Conservation (phyloP, 2,888 invertebrate genomes). For the Eilema sororculum region DNA sequence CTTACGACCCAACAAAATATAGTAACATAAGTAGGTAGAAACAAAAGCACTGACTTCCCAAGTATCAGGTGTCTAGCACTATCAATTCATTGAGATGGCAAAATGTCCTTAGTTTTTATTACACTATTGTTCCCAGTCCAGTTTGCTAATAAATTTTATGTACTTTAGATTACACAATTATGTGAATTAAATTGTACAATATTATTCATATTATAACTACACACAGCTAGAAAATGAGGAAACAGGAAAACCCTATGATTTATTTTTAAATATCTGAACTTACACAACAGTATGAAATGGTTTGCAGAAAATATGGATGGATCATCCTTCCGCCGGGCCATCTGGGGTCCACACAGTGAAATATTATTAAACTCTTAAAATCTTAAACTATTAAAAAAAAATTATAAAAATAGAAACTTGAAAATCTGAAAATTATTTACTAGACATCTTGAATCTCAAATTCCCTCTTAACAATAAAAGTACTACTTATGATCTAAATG, state of each 20-base stretch:
- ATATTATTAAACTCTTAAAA: no score
- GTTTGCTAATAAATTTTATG: not conserved
- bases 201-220: no score
- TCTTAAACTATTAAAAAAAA: not conserved
- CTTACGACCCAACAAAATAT: no score
- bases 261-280: not conserved
- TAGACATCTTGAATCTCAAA: not conserved
- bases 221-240: not conserved
- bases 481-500: constrained; percentile 8
- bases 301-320: no score
- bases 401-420: not conserved
- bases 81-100: not conserved
- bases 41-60: not conserved
- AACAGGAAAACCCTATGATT: not conserved
- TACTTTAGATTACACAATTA: not conserved
- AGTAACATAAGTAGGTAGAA: not conserved
- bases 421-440: not conserved
- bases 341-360: no score
- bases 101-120: not conserved
- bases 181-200: not conserved
- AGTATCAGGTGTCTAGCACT: not conserved
- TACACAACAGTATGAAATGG: not conserved
- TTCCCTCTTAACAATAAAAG: not conserved
- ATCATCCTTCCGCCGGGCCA: no score
- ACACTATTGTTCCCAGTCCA: not conserved